Conservation (phyloP, 2,797 vertebrate species). For the Sebastes matsubarae region DNA sequence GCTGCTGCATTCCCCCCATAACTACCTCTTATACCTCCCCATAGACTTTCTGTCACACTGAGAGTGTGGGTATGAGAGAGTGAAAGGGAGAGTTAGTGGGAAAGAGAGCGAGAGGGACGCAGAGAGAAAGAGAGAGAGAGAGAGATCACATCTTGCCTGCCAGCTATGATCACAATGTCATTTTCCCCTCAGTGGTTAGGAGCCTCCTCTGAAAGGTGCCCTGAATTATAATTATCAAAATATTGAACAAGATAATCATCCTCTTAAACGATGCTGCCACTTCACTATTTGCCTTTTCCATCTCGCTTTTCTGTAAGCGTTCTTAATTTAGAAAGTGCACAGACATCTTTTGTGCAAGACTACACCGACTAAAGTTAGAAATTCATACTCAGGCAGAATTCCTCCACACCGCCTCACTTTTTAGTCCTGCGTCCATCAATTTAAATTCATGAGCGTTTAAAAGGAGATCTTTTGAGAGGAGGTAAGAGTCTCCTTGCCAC, state of each 20-base stretch:
- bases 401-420: background rate
- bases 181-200: slow-evolving; percentile 78
- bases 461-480: slow-evolving; percentile 49
- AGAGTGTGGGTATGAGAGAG: slow-evolving; percentile 78
- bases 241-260: slow-evolving; percentile 83
- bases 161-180: slow-evolving; percentile 86
- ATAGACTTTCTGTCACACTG: slow-evolving; percentile 85
- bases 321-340: slow-evolving; percentile 22
- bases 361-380: background rate
- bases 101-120: slow-evolving; percentile 2
- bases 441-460: slow-evolving; percentile 25
- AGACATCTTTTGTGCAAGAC: background rate
- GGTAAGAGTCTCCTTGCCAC: slow-evolving; percentile 64
- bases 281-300: slow-evolving; percentile 40
- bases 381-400: background rate
- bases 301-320: slow-evolving; percentile 26
- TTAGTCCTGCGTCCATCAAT: background rate
- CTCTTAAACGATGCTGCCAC: slow-evolving; percentile 74
- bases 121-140: slow-evolving; percentile 52
- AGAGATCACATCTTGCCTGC: slow-evolving; percentile 83
- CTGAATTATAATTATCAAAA: slow-evolving; percentile 86
- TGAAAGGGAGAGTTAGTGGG: slow-evolving; percentile 68
- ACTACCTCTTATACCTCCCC: slow-evolving; percentile 87
- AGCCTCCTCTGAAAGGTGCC: slow-evolving; percentile 78
- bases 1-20: slow-evolving; percentile 86